Percentiles rank a stretch among this genome's conserved stretches.
These are phyloP conservation scores for Albula goreensis DNA, from an alignment of 2,113 vertebrate species.

Conservation along the genomic window DNA sequence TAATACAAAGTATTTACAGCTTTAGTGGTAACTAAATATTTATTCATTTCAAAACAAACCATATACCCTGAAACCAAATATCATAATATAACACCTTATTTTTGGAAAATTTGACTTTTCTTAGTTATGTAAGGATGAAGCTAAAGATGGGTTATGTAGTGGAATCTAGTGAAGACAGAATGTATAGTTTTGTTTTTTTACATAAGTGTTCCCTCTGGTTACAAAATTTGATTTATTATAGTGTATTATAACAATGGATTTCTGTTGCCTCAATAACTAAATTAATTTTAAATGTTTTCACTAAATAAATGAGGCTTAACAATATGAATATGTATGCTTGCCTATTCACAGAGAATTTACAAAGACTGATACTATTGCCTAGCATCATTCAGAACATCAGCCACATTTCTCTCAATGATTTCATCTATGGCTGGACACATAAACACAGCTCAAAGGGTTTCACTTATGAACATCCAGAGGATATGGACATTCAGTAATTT, in stretches of 20 bases:
- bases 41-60: too few relatives aligned
- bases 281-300: conserved; percentile 16
- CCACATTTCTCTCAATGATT: background rate
- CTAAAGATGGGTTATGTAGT: too few relatives aligned
- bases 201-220: background rate
- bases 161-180: too few relatives aligned
- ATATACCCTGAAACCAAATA: background rate
- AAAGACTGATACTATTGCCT: background rate
- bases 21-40: background rate
- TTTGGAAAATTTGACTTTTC: background rate
- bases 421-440: background rate
- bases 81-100: background rate
- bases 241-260: background rate
- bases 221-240: background rate
- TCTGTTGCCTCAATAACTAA: conserved; percentile 1
- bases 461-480: background rate
- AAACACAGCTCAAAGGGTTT: background rate
- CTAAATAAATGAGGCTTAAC: conserved; percentile 8
- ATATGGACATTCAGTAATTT: background rate
- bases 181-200: background rate
- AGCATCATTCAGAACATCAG: background rate
- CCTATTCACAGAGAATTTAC: background rate
- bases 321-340: conserved; percentile 4
- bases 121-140: background rate
- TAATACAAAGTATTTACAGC: background rate